Conservation (phyloP, 2,797 vertebrate species). For the Sebastes jordani region DNA sequence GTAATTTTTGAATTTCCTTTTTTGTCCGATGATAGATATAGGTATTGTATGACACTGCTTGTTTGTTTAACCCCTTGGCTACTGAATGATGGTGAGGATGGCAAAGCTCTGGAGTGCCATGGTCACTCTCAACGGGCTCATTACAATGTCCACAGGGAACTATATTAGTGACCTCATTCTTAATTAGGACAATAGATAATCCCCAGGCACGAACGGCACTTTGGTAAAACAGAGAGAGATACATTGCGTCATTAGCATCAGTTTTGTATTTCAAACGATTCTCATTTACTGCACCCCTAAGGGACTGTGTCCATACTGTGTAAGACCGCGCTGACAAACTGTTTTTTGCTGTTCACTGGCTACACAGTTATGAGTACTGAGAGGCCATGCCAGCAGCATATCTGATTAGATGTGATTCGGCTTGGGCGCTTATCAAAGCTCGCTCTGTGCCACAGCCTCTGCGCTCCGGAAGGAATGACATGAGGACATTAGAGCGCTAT, state of each 20-base stretch:
- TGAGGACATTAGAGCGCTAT: conserved; percentile 37
- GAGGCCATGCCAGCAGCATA: conserved; percentile 38
- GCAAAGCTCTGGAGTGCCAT: neutral
- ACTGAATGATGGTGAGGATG: neutral
- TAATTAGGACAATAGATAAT: conserved; percentile 71
- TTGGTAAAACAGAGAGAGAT: conserved; percentile 55
- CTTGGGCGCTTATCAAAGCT: conserved; percentile 54
- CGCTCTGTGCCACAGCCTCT: conserved; percentile 18
- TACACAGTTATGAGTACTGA: conserved; percentile 26
- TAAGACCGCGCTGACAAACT: conserved; percentile 35
- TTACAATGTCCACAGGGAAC: conserved; percentile 40
- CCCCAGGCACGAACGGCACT: conserved; percentile 49
- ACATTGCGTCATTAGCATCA: conserved; percentile 64
- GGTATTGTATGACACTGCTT: neutral
- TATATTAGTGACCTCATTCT: conserved; percentile 33
- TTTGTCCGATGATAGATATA: neutral
- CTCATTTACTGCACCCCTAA: conserved; percentile 33
- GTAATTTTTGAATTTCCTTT: neutral
- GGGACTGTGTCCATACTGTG: conserved; percentile 40
- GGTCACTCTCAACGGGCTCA: conserved; percentile 2
- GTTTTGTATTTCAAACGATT: conserved; percentile 61
- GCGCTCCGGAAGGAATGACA: conserved; percentile 44
- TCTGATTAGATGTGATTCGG: conserved; percentile 67
- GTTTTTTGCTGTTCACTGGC: conserved; percentile 40
- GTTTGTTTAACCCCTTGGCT: neutral